These are phyloP conservation scores for Alaudala cheleensis DNA, from an alignment of 2,113 vertebrate species.

Conservation along the genomic window DNA sequence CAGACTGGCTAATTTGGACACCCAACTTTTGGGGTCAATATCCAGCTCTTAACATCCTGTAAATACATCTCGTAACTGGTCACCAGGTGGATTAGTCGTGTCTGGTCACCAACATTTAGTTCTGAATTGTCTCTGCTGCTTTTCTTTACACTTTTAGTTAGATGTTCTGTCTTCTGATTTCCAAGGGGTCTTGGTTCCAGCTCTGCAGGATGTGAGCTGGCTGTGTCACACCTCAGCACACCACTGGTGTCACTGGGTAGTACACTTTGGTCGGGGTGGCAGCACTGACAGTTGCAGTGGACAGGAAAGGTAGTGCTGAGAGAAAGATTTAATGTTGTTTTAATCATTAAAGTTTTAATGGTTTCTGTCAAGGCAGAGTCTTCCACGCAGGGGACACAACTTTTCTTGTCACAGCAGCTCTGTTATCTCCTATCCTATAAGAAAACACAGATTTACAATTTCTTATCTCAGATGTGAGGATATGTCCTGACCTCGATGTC, in stretches of 20 bases:
- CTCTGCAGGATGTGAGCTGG: background rate
- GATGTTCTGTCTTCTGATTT: background rate
- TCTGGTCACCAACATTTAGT: background rate
- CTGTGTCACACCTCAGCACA: background rate
- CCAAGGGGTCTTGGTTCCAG: background rate
- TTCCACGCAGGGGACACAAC: background rate
- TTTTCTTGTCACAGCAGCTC: background rate
- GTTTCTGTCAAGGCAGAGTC: background rate
- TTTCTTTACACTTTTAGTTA: background rate
- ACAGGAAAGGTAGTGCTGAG: background rate
- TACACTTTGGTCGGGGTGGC: accelerated
- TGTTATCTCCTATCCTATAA: background rate
- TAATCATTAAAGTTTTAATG: background rate
- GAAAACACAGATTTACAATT: background rate
- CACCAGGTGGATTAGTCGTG: background rate
- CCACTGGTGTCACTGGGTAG: background rate
- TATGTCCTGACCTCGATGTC: background rate
- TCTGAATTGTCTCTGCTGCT: background rate
- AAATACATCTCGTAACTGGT: background rate
- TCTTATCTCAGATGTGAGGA: background rate
- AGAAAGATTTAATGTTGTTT: background rate
- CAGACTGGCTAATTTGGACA: background rate
- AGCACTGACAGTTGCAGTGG: background rate
- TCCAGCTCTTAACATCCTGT: background rate
- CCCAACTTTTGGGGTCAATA: background rate